Conservation (phyloP, 1,140 invertebrate species). For the Oncopeltus fasciatus region DNA sequence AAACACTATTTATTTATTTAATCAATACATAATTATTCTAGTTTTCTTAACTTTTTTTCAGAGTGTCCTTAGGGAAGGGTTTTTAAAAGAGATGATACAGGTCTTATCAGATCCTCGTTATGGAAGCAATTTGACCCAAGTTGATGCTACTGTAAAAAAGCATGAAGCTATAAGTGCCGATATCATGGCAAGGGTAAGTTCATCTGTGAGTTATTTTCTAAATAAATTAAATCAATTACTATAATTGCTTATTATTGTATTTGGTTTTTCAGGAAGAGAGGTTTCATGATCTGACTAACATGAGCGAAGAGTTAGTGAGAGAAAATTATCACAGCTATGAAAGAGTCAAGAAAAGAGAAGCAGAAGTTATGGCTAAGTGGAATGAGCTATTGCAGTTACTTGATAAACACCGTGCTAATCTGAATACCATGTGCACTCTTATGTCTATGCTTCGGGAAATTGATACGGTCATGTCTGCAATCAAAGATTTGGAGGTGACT, state of each 20-base stretch:
- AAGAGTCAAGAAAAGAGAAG: constrained; percentile 62
- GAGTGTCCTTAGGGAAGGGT: constrained; percentile 78
- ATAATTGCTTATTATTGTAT: background rate
- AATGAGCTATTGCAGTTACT: constrained; percentile 67
- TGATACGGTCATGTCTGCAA: constrained; percentile 71
- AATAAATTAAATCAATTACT: background rate
- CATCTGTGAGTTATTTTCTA: background rate
- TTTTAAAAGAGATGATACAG: constrained; percentile 95
- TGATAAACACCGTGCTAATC: constrained; percentile 66
- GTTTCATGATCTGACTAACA: constrained; percentile 80
- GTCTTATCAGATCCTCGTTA: constrained; percentile 86
- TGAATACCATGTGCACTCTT: constrained; percentile 59
- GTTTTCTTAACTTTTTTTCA: no score
- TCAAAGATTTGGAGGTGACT: constrained; percentile 59
- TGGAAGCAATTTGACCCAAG: constrained; percentile 76
- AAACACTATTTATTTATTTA: no score
- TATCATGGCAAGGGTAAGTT: constrained; percentile 61
- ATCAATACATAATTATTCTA: no score
- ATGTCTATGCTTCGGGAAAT: constrained; percentile 81
- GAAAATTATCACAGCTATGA: constrained; percentile 87
- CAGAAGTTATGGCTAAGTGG: constrained; percentile 81
- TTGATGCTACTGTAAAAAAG: constrained; percentile 95
- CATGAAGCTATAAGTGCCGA: constrained; percentile 97
- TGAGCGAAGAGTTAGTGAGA: constrained; percentile 76
- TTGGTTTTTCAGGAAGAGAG: constrained; percentile 62